Evolutionary conservation across 2,113 vertebrate genomes (phyloP), one percentile per base, ranked within the genome.

Genomic region (Caretta caretta): DNA sequence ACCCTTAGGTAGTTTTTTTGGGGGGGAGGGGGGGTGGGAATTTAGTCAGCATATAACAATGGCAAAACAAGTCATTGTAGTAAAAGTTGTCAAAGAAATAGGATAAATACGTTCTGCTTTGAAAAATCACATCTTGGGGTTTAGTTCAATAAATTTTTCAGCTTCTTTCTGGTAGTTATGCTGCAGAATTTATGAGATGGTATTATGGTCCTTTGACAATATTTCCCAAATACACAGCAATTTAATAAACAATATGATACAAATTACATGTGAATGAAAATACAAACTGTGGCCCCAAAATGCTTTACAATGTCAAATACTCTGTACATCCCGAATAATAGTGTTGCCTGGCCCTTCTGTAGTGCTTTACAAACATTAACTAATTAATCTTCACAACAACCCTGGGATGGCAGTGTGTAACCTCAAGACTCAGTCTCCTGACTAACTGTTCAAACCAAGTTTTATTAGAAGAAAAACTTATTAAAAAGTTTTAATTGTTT

Each of bases 401-500:
- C 10, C 88, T 91, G 81, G 27, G 10, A 86, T 79, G 88, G 25
- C 54, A 83, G 38, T 38, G 27, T n/a, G 3, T 19, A 78, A 16
- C 12, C 20, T 78, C 11, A 3, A 46, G 42, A 78, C 13, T 48
- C 42, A 27, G 50, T 51, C 19, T 72, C 20, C 85, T 80, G 42
- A 57, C 91, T 88, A 75, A 72, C 1, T 14, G 50, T 29, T 85
- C 8, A 79, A n/a, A 54, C 38, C 3, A 2, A 42, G 3, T 81
- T 78, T 95, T 96, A 84, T 82, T 93, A 38, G 42, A 86, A 93
- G 85, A 14, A 89, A 93, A 96, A 91, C 17, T 12, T n/a, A 91
- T 94, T 84, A 93, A 78, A 27, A 78, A 27, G 42, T 46, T 78
- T 78, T 38, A 75, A 56, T 50, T 51, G 38, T 57, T 59, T 10